Percentiles rank a stretch among this genome's conserved stretches.
These are phyloP conservation scores for Latrodectus elegans DNA, from an alignment of 2,888 invertebrate genomes.

Conservation along the genomic window DNA sequence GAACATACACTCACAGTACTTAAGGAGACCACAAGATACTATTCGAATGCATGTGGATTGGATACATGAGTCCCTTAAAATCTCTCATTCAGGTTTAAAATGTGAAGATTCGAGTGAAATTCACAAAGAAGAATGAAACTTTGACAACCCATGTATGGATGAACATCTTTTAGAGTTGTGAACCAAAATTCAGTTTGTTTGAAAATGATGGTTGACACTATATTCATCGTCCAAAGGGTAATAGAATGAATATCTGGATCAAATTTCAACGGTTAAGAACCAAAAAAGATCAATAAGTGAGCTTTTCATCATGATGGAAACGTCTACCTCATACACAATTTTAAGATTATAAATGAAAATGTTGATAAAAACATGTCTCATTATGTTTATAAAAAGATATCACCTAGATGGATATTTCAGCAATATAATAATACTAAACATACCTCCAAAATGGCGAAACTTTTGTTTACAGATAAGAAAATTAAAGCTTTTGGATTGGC, in stretches of 20 bases:
- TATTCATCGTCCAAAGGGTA: neutral
- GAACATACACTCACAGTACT: neutral
- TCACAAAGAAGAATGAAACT: neutral
- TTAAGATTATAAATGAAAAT: neutral
- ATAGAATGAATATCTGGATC: neutral
- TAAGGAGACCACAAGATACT: neutral
- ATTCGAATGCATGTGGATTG: neutral
- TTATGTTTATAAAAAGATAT: slow-evolving; percentile 13
- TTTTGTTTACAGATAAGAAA: slow-evolving; percentile 6
- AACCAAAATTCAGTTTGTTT: neutral
- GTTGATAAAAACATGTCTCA: neutral
- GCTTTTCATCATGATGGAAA: neutral
- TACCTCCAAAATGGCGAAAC: neutral
- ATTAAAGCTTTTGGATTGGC: neutral
- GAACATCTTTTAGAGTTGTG: neutral
- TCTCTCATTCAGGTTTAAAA: neutral
- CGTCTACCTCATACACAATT: neutral
- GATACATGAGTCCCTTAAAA: neutral
- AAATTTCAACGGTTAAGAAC: neutral
- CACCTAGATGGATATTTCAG: slow-evolving; percentile 12
- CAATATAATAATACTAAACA: neutral
- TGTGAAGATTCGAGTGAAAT: neutral
- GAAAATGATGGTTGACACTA: neutral
- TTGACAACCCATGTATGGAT: neutral
- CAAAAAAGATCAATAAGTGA: neutral